Percentiles rank a stretch among this genome's conserved stretches.
These are phyloP conservation scores for Coccyzus lansbergi DNA, from an alignment of 2,797 vertebrate genomes.

Conservation along the genomic window DNA sequence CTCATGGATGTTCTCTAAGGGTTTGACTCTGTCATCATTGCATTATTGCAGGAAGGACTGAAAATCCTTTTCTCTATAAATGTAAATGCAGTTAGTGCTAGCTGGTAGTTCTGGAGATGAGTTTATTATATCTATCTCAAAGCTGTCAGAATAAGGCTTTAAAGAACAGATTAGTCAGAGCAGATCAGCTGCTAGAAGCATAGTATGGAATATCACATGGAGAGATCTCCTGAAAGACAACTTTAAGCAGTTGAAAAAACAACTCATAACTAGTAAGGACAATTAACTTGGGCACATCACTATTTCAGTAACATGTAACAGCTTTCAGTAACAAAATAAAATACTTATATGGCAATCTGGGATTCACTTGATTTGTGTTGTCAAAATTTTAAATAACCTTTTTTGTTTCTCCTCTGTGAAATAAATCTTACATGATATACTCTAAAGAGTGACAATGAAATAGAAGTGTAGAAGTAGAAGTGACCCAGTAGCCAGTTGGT, in stretches of 20 bases:
- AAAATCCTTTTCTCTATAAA: constrained; percentile 6
- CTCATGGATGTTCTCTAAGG: constrained; percentile 40
- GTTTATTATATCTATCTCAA: not conserved
- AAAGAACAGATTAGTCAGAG: not conserved
- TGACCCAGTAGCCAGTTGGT: not conserved
- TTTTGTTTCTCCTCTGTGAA: not conserved
- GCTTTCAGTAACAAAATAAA: not conserved
- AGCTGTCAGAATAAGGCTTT: not conserved
- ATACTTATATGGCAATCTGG: not conserved
- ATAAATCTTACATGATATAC: not conserved
- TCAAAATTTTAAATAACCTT: not conserved
- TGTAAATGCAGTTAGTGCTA: not conserved
- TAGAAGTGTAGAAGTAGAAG: not conserved
- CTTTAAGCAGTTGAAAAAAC: not conserved
- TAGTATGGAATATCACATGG: not conserved
- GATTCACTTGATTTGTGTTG: not conserved
- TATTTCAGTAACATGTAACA: not conserved
- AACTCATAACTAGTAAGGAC: not conserved
- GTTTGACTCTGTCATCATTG: constrained; percentile 7
- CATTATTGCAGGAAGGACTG: not conserved
- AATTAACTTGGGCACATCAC: not conserved
- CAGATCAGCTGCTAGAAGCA: not conserved
- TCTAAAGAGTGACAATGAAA: not conserved
- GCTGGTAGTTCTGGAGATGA: not conserved
- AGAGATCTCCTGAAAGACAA: not conserved